Conservation (phyloP, 1,140 invertebrate species). For the Oncopeltus fasciatus region DNA sequence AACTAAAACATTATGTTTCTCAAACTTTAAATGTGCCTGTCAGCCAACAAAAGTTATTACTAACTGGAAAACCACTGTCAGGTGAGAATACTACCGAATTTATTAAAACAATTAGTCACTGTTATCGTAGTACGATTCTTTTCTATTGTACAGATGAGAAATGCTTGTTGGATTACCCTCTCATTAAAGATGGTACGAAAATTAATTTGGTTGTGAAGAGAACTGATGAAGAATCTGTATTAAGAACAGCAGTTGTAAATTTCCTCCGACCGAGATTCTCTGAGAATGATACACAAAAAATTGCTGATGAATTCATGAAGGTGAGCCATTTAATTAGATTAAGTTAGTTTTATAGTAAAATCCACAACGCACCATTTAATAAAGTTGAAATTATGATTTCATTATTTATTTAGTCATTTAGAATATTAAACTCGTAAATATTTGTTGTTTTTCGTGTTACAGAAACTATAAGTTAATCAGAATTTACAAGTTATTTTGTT, state of each 20-base stretch:
- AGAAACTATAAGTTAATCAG: too few relatives aligned
- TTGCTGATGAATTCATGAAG: slow-evolving; percentile 25
- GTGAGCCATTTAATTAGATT: too few relatives aligned
- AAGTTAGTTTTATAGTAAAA: too few relatives aligned
- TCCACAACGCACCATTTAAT: too few relatives aligned
- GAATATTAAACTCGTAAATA: too few relatives aligned
- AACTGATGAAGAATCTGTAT: slow-evolving; percentile 17
- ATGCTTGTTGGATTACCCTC: slow-evolving; percentile 23
- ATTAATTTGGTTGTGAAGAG: slow-evolving; percentile 24
- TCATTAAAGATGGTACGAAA: slow-evolving; percentile 25
- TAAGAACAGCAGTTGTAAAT: slow-evolving; percentile 19
- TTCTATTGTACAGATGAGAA: slow-evolving; percentile 23
- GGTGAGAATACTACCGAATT: slow-evolving; percentile 14
- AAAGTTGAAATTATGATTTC: too few relatives aligned
- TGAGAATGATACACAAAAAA: slow-evolving; percentile 21
- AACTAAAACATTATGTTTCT: slow-evolving; percentile 23
- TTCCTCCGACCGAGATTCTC: slow-evolving; percentile 21
- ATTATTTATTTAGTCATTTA: too few relatives aligned
- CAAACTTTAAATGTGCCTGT: slow-evolving; percentile 24
- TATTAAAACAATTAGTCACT: background rate
- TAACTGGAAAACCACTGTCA: slow-evolving; percentile 24
- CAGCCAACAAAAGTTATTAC: slow-evolving; percentile 23
- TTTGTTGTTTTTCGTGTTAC: too few relatives aligned
- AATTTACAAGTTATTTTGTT: too few relatives aligned
- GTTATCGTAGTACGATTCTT: background rate